These are phyloP conservation scores for Enteromius paludinosus DNA, from an alignment of 2,797 vertebrate species.

Conservation along the genomic window DNA sequence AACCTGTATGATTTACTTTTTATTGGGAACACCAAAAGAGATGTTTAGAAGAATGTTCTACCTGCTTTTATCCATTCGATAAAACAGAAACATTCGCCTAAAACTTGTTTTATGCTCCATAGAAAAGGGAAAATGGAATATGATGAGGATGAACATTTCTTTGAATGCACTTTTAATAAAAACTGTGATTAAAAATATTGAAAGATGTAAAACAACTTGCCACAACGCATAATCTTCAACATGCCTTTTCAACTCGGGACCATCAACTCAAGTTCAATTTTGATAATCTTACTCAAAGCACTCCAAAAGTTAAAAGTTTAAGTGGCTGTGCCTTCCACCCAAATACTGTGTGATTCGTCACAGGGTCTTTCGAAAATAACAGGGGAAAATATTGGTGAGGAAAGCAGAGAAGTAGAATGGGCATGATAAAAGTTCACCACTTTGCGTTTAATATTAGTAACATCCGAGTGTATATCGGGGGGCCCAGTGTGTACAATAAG, in stretches of 20 bases:
- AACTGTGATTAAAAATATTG: not conserved
- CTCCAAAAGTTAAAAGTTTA: not conserved
- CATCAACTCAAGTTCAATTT: not conserved
- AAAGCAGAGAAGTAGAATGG: not conserved
- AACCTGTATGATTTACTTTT: not conserved
- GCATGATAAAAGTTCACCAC: conserved; percentile 18
- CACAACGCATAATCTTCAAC: not conserved
- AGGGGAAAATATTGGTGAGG: conserved; percentile 8
- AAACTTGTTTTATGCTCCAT: not conserved
- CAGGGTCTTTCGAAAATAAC: not conserved
- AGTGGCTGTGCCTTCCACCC: not conserved
- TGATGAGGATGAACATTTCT: not conserved
- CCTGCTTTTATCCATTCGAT: not conserved
- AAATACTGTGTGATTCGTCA: not conserved
- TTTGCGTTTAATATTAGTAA: not conserved
- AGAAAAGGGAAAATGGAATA: not conserved
- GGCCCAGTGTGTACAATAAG: conserved; percentile 8
- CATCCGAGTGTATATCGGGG: not conserved
- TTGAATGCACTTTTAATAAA: not conserved
- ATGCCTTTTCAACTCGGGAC: not conserved
- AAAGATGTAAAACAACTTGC: not conserved
- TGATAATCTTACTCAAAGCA: conserved; percentile 3
- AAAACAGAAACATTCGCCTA: not conserved
- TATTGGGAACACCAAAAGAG: not conserved
- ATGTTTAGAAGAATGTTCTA: not conserved